Percentiles rank a stretch among this genome's conserved stretches.
Evolutionary conservation across 2,113 vertebrate species (phyloP).

Genomic region (Sinocyclocheilus grahami): DNA sequence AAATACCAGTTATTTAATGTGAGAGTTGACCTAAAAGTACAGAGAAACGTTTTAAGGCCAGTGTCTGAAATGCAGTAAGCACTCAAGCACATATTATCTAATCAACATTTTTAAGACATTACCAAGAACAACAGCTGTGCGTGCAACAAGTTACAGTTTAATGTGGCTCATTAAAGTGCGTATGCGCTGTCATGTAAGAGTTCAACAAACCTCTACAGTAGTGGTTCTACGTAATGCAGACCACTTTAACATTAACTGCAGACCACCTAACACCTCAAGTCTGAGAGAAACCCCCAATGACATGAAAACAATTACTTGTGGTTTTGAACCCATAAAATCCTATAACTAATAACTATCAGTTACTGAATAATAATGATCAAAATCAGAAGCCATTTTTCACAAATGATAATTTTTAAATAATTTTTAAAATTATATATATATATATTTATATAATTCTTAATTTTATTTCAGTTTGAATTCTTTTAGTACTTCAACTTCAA

Average conservation of each 20-base stretch:
- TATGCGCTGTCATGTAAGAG: constrained; percentile 25
- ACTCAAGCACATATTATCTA: constrained; percentile 33
- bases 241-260: neutral
- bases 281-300: neutral
- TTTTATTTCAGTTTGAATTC: too few species aligned
- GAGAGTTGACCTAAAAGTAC: constrained; percentile 46
- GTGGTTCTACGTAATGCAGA: neutral
- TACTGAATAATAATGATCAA: neutral
- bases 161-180: constrained; percentile 44
- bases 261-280: neutral
- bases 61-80: constrained; percentile 38
- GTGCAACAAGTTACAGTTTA: constrained; percentile 50
- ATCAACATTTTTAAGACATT: constrained; percentile 59
- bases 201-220: constrained; percentile 19
- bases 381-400: neutral
- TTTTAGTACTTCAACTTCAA: too few species aligned
- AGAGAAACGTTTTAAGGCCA: constrained; percentile 36
- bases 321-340: neutral
- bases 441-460: neutral
- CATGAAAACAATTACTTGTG: too few species aligned
- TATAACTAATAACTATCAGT: neutral
- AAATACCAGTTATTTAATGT: constrained; percentile 43
- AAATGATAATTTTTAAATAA: neutral
- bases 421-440: neutral
- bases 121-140: constrained; percentile 60